A percentile compares a stretch with the other conserved stretches of the same genome.
Evolutionary conservation across 2,797 vertebrate genomes (phyloP).

Genomic region (Cyprinodon diabolis): DNA sequence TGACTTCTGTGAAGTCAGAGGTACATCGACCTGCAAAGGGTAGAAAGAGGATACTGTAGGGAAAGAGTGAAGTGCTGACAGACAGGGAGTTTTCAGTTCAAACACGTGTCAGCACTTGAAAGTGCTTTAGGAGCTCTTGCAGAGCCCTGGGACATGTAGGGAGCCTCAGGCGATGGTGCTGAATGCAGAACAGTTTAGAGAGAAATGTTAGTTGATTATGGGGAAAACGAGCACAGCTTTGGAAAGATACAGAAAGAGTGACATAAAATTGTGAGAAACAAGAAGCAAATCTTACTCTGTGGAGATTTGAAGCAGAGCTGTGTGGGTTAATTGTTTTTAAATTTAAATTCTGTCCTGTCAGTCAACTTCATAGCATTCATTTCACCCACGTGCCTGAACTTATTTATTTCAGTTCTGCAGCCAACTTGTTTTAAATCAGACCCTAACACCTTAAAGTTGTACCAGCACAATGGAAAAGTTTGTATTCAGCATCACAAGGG

Average conservation of each 20-base stretch:
- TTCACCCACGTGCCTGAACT: not conserved
- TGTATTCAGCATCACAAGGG: not conserved
- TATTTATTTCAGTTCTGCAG: not conserved
- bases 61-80: slow-evolving; percentile 73
- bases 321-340: slow-evolving; percentile 2
- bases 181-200: slow-evolving; percentile 66
- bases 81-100: slow-evolving; percentile 73
- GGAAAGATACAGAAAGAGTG: slow-evolving; percentile 29
- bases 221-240: slow-evolving; percentile 38
- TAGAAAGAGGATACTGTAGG: slow-evolving; percentile 50
- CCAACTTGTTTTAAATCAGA: not conserved
- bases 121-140: slow-evolving; percentile 61
- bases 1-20: slow-evolving; percentile 65
- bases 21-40: slow-evolving; percentile 47
- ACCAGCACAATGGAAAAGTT: not conserved
- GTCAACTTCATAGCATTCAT: not conserved
- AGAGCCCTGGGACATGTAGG: slow-evolving; percentile 66
- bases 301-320: slow-evolving; percentile 1
- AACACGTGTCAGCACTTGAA: slow-evolving; percentile 75
- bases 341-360: slow-evolving; percentile 1
- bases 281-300: slow-evolving; percentile 5
- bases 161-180: slow-evolving; percentile 44
- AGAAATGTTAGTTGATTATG: slow-evolving; percentile 59
- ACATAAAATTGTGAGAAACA: slow-evolving; percentile 28
- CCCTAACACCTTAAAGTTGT: not conserved